Conservation (phyloP, 2,113 vertebrate genomes). For the Brachionichthys hirsutus region DNA sequence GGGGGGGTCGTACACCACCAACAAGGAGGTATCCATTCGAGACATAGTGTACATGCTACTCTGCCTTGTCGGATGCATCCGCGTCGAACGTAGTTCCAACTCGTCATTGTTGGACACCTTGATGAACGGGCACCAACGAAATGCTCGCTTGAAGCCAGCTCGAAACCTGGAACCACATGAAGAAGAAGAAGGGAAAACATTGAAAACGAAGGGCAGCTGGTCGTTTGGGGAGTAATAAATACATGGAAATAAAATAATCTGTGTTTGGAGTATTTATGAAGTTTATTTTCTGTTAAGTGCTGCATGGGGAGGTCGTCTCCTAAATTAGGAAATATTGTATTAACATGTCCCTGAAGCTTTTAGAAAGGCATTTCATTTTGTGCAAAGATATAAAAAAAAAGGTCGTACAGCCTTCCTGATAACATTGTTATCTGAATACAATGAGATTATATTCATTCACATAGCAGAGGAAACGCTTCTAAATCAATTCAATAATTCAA, state of each 20-base stretch:
- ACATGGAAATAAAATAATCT: neutral
- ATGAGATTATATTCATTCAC: neutral
- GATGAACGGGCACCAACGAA: constrained; percentile 96
- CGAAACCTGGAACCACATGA: constrained; percentile 81
- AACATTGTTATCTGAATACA: neutral
- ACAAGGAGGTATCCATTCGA: constrained; percentile 88
- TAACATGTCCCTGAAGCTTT: constrained; percentile 1
- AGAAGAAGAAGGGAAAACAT: neutral
- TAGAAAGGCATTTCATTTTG: neutral
- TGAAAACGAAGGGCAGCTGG: neutral
- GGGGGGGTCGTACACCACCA: constrained; percentile 76
- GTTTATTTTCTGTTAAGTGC: too few species aligned
- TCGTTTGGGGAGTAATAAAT: neutral
- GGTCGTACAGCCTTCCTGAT: too few species aligned
- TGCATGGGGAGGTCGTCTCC: neutral
- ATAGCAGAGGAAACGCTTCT: neutral
- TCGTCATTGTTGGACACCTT: constrained; percentile 89
- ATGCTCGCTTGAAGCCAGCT: constrained; percentile 91
- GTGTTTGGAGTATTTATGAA: too few species aligned
- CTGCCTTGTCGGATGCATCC: constrained; percentile 84
- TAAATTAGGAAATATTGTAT: neutral
- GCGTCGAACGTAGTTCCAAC: constrained; percentile 85
- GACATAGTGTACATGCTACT: constrained; percentile 92
- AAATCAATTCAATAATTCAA: neutral
- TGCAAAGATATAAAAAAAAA: neutral